phyloP scores from a whole-genome alignment of 2,797 vertebrate genomes.

The Antennarius maculatus region DNA sequence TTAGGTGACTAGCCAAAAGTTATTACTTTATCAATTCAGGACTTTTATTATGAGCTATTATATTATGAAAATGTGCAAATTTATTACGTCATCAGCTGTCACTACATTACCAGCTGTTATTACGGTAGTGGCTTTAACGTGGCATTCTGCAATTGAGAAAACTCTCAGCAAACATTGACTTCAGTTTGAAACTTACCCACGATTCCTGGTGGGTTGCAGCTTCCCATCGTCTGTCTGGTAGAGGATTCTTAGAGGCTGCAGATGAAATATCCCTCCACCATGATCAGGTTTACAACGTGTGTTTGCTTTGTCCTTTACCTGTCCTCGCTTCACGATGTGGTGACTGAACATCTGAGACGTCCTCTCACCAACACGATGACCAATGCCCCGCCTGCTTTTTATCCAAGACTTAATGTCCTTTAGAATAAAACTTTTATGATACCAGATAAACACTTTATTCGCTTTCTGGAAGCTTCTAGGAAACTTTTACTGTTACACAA shows the following conservation, averaged over 20 bases:
- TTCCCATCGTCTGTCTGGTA: conserved; percentile 16
- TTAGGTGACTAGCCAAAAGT: too few species aligned
- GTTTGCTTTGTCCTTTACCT: neutral
- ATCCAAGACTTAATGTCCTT: neutral
- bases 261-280: neutral
- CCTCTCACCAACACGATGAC: conserved; percentile 16
- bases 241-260: neutral
- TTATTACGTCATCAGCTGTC: too few species aligned
- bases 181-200: conserved; percentile 13
- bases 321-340: neutral
- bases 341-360: neutral
- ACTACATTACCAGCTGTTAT: too few species aligned
- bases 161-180: neutral
- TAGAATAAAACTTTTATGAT: conserved; percentile 26
- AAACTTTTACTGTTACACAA: conserved; percentile 1
- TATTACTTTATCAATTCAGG: too few species aligned
- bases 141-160: neutral
- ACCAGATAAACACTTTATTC: neutral
- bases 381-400: conserved; percentile 35
- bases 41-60: too few species aligned
- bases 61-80: too few species aligned
- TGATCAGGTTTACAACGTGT: neutral
- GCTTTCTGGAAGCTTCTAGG: neutral
- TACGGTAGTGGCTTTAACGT: too few species aligned
- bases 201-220: conserved; percentile 5